Evolutionary conservation across 1,140 invertebrate species (phyloP).

Genomic region (Pomacea maculata): DNA sequence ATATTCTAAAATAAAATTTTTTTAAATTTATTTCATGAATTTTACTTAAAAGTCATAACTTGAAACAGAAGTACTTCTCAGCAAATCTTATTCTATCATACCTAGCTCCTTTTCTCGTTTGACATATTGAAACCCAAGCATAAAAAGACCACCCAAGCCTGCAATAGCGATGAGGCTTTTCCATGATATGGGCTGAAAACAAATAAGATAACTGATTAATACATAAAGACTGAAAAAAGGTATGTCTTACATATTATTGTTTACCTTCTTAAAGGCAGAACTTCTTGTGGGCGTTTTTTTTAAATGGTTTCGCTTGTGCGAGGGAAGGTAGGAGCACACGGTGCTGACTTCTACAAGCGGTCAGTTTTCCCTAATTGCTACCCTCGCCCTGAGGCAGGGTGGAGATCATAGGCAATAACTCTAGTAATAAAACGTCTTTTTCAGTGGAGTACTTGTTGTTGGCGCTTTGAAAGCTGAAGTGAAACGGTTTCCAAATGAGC

Average conservation of each 20-base stretch:
- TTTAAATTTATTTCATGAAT: not conserved
- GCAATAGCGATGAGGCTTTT: slow-evolving; percentile 27
- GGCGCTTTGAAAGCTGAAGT: no score
- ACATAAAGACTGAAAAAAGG: not conserved
- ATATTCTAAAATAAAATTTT: not conserved
- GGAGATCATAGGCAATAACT: no score
- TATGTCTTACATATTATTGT: not conserved
- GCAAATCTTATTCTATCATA: slow-evolving; percentile 9
- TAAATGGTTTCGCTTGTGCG: no score
- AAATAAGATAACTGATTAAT: not conserved
- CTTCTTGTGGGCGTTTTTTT: no score
- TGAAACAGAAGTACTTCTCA: not conserved
- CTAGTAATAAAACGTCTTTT: no score
- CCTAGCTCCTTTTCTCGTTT: slow-evolving; percentile 37
- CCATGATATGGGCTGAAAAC: slow-evolving; percentile 36
- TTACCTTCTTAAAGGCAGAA: not conserved
- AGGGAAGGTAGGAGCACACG: no score
- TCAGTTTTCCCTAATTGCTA: no score
- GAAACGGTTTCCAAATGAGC: no score
- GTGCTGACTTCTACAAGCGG: no score
- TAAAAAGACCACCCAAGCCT: slow-evolving; percentile 24
- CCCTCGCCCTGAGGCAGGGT: no score
- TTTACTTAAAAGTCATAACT: not conserved
- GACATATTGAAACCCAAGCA: slow-evolving; percentile 30
- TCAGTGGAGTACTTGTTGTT: no score